A percentile compares a stretch with the other conserved stretches of the same genome.
phyloP scores from a whole-genome alignment of 2,888 invertebrate genomes.

The Hirtodrosophila cameraria region DNA sequence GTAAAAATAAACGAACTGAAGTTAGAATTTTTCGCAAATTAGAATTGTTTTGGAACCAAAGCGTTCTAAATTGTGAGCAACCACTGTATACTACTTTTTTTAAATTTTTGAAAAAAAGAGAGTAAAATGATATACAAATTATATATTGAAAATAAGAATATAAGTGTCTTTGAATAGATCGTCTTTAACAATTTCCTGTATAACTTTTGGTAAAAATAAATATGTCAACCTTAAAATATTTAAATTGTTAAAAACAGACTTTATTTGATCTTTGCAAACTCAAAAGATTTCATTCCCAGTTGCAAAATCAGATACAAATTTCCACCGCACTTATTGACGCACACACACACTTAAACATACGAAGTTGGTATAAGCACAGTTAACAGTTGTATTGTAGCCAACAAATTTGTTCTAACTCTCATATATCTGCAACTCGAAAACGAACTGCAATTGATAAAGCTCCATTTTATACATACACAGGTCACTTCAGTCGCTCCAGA shows the following conservation, averaged over 20 bases:
- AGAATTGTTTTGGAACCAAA: too few relatives aligned
- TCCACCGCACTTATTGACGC: slow-evolving; percentile 3
- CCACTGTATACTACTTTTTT: too few relatives aligned
- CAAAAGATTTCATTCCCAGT: slow-evolving; percentile 30
- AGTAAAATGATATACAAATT: too few relatives aligned
- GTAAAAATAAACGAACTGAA: too few relatives aligned
- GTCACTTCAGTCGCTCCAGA: slow-evolving; percentile 82
- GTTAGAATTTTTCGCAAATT: too few relatives aligned
- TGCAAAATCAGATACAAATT: slow-evolving; percentile 13
- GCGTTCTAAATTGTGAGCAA: too few relatives aligned
- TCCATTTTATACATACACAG: slow-evolving; percentile 61
- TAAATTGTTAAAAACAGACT: neutral
- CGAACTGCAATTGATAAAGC: slow-evolving; percentile 14
- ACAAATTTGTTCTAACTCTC: slow-evolving; percentile 25
- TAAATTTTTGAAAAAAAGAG: too few relatives aligned
- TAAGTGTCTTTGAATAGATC: too few relatives aligned
- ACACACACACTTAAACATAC: slow-evolving; percentile 3
- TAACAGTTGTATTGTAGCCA: slow-evolving; percentile 30
- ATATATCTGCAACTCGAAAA: neutral
- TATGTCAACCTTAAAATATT: neutral
- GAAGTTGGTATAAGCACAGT: slow-evolving; percentile 19
- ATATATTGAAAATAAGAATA: too few relatives aligned
- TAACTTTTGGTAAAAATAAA: too few relatives aligned
- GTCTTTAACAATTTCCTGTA: too few relatives aligned
- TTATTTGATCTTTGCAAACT: neutral